Evolutionary conservation across 2,113 vertebrate species (phyloP).

Genomic region (Pachyramphus minor): DNA sequence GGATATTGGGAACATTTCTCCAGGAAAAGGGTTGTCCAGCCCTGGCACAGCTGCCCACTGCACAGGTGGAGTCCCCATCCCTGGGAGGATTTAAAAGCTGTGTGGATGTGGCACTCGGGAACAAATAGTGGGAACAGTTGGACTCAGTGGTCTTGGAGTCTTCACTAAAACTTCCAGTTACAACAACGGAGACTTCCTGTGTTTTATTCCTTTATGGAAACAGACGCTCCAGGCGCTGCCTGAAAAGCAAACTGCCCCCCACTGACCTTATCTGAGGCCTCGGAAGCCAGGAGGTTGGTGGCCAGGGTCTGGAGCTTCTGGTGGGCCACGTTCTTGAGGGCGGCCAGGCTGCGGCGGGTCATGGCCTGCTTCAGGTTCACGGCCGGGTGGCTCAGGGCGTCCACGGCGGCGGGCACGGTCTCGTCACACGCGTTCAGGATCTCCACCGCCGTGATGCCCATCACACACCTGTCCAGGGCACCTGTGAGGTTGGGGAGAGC

Average conservation of each 20-base stretch:
- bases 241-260: no score
- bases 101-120: no score
- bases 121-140: no score
- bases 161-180: no score
- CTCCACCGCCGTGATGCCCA: slow-evolving; percentile 92
- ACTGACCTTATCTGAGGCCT: slow-evolving; percentile 89
- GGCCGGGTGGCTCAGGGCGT: slow-evolving; percentile 87
- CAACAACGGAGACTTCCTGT: no score
- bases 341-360: slow-evolving; percentile 91
- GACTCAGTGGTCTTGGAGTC: no score
- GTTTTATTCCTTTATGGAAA: fast-evolving
- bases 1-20: no score
- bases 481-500: slow-evolving; percentile 65
- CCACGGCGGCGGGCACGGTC: slow-evolving; percentile 82
- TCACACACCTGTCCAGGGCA: slow-evolving; percentile 92
- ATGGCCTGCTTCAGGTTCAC: slow-evolving; percentile 97
- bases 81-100: no score
- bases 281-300: slow-evolving; percentile 92
- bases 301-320: slow-evolving; percentile 96
- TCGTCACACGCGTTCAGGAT: slow-evolving; percentile 95
- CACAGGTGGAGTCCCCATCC: no score
- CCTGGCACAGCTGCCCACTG: no score
- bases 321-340: slow-evolving; percentile 94
- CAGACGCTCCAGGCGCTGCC: fast-evolving
- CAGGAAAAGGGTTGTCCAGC: no score